These are phyloP conservation scores for Prunella himalayana DNA, from an alignment of 2,113 vertebrate species.

Conservation along the genomic window DNA sequence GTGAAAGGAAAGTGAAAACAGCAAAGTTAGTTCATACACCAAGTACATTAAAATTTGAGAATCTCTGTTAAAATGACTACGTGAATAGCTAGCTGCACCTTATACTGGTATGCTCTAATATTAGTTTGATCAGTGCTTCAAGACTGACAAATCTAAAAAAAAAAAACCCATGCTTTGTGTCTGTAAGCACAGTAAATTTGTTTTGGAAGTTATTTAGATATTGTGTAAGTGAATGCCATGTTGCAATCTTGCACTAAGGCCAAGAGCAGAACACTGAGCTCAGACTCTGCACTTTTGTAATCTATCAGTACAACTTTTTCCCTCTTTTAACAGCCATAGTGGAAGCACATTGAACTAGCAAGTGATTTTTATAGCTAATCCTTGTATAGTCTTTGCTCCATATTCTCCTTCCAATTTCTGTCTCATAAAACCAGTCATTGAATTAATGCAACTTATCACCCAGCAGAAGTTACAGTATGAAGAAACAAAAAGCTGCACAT, in stretches of 20 bases:
- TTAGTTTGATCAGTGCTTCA: background rate
- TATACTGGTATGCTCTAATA: background rate
- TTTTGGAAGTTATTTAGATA: background rate
- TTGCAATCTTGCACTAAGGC: background rate
- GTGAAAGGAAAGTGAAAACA: background rate
- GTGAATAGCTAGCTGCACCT: background rate
- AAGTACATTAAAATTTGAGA: background rate
- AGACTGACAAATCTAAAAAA: background rate
- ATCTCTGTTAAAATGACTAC: background rate
- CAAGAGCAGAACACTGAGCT: background rate
- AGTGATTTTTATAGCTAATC: background rate
- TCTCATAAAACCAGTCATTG: background rate
- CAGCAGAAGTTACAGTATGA: conserved; percentile 35
- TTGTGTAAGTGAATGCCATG: background rate
- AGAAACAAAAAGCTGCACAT: conserved; percentile 21
- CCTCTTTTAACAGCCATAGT: background rate
- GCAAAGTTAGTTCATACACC: background rate
- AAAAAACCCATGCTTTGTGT: background rate
- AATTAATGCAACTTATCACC: conserved; percentile 24
- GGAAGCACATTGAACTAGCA: background rate
- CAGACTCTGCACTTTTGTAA: background rate
- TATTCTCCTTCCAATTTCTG: background rate
- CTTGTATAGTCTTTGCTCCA: background rate
- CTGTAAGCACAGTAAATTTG: background rate
- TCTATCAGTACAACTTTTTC: background rate